Evolutionary conservation across 2,888 invertebrate species (phyloP).

Genomic region (Taphrorychus bicolor): DNA sequence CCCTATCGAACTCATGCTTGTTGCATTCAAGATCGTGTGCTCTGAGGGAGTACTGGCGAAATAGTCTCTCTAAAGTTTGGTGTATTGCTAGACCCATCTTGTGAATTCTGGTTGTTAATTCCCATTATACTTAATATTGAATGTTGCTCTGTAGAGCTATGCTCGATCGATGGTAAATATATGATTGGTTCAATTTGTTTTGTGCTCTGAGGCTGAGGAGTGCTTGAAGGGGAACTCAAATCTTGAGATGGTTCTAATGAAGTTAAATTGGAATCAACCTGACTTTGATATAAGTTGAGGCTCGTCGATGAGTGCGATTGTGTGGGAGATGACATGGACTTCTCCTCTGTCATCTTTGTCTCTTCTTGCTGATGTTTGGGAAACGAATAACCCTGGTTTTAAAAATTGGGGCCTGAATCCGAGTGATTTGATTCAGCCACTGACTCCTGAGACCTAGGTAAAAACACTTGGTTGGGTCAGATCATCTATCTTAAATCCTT

Average conservation of each 20-base stretch:
- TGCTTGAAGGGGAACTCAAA: conserved; percentile 6
- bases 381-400: conserved; percentile 41
- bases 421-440: conserved; percentile 51
- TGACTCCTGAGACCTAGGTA: conserved; percentile 54
- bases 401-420: conserved; percentile 46
- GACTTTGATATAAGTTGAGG: neutral
- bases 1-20: too few species aligned
- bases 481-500: conserved; percentile 59
- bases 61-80: conserved; percentile 6
- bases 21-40: too few species aligned
- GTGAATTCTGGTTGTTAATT: conserved; percentile 14
- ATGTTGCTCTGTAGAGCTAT: conserved; percentile 25
- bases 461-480: conserved; percentile 51
- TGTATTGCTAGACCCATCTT: conserved; percentile 11
- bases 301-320: conserved; percentile 23
- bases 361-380: conserved; percentile 28
- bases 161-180: neutral
- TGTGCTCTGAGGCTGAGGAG: conserved; percentile 13
- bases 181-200: conserved; percentile 9
- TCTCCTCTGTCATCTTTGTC: conserved; percentile 9
- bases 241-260: neutral
- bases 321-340: conserved; percentile 33
- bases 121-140: conserved; percentile 25
- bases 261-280: neutral
- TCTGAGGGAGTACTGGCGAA: neutral